Base-by-base conservation (phyloP, 2,113 vertebrate genomes). In the Rynchops niger region DNA sequence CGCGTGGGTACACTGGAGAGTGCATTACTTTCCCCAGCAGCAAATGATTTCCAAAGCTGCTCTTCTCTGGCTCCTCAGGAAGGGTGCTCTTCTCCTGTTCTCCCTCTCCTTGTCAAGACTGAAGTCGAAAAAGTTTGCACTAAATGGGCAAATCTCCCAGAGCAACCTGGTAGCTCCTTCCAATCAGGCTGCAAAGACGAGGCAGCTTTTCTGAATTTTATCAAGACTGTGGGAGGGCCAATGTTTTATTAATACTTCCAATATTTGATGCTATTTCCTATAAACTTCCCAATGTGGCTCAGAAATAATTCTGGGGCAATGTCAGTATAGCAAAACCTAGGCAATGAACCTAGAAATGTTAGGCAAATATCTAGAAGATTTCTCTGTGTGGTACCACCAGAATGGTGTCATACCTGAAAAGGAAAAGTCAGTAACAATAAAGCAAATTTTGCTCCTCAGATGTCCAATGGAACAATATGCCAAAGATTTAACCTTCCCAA, bases 301-400 rank as follows among this genome's bases (percentile, higher is more conserved):
- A 84, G 50, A 84, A 84, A 50, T 22, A 53, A 78, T 32, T n/a
- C 42, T 42, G n/a, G 11, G 22, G n/a, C 43, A 84, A 16, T 2
- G 4, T 38, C 26, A 63, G 38, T 38, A 50, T 1, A 87, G 71
- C 10, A 69, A 89, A 90, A 82, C 43, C 19, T 50, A 0, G 2
- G 38, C 59, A 0, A 0, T 27, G 26, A 3, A 7, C n/a, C 85
- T 79, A n/a, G 52, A 93, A 82, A 63, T 12, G 18, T 63, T 45
- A 63, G 14, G 14, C 36, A 87, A 88, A 82, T 23, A 72, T 8
- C 42, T 34, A 71, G 6, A 58, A 91, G 21, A 55, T 20, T 58
- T 82, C 30, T 58, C 66, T 71, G 67, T 26, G 32, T 67, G 84
- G n/a, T 70, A 52, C 12, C 49, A 43, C 43, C 21, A 45, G 23